Base-by-base conservation (phyloP, 2,888 invertebrate genomes). In the Rambutsinella grinnellia region DNA sequence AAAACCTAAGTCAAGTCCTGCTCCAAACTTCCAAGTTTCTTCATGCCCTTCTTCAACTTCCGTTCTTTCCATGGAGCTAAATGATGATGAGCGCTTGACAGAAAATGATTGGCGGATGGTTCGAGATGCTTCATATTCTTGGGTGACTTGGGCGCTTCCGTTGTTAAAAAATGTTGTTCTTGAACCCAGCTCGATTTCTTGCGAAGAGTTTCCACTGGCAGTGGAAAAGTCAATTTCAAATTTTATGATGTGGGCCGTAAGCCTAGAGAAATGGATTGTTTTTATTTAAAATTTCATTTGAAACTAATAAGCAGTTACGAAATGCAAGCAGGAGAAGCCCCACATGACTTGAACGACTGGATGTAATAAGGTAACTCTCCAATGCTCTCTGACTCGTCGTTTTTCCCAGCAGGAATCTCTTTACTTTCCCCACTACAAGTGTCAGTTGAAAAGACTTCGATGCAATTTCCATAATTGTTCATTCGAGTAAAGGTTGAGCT, bases 131-230 rank as follows among this genome's bases (percentile, higher is more conserved):
- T 65, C 21, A 19, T 65, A 65, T 17, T 36, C 65, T 36, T 65
- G 65, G 1, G 54, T 36, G 1, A 65, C 65, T 15, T 21, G 28
- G 28, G 65, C 65, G 23, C 53, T 54, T 3, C 65, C 65, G n/a
- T 65, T 65, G 23, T 65, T 65, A 1, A 2, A 17, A 36, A 65
- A 65, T 15, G 65, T 17, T 15, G 65, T 65, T 54, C 28, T 65
- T 2, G 65, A 3, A 3, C 53, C 53, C 36, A 65, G 13, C 13
- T 36, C 36, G 36, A 36, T 13, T 36, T 36, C 36, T 13, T 36
- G 5, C 13, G 36, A 8, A 8, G 36, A 5, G 36, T 13, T 36
- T 5, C 6, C 6, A 13, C 13, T 13, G 36, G 13, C 5, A 5
- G 5, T 13, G 13, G 6, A 5, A 36, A 36, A 36, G 13, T 36